A percentile compares a stretch with the other conserved stretches of the same genome.
These are phyloP conservation scores for Campoletis sonorensis DNA, from an alignment of 1,140 invertebrate species.

Conservation along the genomic window DNA sequence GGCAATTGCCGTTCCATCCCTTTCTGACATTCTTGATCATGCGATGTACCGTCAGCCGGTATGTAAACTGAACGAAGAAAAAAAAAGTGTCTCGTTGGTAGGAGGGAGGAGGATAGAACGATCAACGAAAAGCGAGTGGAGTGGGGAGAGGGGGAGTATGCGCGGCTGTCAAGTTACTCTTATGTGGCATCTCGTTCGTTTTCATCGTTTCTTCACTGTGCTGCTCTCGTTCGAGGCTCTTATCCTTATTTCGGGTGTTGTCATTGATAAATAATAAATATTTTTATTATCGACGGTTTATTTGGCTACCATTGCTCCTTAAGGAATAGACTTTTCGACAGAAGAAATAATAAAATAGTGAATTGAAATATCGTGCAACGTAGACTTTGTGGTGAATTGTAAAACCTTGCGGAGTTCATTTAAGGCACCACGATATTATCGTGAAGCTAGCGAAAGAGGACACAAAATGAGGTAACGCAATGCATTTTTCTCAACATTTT, in stretches of 20 bases:
- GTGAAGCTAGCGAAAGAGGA: background rate
- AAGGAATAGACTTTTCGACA: background rate
- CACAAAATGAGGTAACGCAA: conserved; percentile 14
- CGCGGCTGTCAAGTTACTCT: conserved; percentile 21
- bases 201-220: conserved; percentile 7
- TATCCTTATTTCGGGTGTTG: background rate
- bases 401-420: background rate
- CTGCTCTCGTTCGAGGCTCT: background rate
- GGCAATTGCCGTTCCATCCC: background rate
- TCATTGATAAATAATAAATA: background rate
- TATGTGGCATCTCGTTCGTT: conserved; percentile 21
- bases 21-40: background rate
- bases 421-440: background rate
- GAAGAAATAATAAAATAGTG: background rate
- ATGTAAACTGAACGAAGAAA: background rate
- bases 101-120: background rate
- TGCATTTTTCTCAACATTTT: background rate
- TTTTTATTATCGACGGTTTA: background rate
- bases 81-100: background rate
- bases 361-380: background rate
- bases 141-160: conserved; percentile 20
- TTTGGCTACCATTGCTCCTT: background rate
- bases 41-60: background rate
- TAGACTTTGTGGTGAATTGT: background rate
- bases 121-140: background rate